These are phyloP conservation scores for Oplegnathus fasciatus DNA, from an alignment of 2,113 vertebrate genomes.

Conservation along the genomic window DNA sequence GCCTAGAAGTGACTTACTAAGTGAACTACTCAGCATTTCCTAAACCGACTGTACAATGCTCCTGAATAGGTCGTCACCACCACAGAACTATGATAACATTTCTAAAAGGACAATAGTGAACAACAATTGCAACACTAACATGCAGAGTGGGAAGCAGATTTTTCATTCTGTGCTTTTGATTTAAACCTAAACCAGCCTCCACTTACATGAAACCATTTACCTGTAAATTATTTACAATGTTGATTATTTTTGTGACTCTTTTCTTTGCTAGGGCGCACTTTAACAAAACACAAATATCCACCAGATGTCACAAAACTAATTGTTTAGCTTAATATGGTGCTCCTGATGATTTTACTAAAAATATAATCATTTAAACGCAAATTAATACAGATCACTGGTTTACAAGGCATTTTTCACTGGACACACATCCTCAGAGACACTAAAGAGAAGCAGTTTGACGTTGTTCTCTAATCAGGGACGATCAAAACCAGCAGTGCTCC, in stretches of 20 bases:
- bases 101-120: slow-evolving; percentile 42
- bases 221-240: neutral
- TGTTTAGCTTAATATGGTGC: neutral
- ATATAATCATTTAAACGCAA: neutral
- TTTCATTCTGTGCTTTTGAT: neutral
- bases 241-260: neutral
- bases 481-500: neutral
- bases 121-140: slow-evolving; percentile 20
- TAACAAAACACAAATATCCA: neutral
- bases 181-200: neutral
- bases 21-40: slow-evolving; percentile 72
- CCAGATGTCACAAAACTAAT: neutral
- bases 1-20: slow-evolving; percentile 71
- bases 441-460: neutral
- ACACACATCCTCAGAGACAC: neutral
- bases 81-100: slow-evolving; percentile 57
- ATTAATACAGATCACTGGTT: neutral
- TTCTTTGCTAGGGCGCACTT: neutral
- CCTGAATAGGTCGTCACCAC: slow-evolving; percentile 53
- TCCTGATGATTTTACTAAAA: neutral
- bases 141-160: slow-evolving; percentile 13
- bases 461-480: neutral
- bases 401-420: no score
- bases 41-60: slow-evolving; percentile 50
- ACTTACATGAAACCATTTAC: neutral